phyloP scores from a whole-genome alignment of 2,113 vertebrate genomes.

The Etia nguti region DNA sequence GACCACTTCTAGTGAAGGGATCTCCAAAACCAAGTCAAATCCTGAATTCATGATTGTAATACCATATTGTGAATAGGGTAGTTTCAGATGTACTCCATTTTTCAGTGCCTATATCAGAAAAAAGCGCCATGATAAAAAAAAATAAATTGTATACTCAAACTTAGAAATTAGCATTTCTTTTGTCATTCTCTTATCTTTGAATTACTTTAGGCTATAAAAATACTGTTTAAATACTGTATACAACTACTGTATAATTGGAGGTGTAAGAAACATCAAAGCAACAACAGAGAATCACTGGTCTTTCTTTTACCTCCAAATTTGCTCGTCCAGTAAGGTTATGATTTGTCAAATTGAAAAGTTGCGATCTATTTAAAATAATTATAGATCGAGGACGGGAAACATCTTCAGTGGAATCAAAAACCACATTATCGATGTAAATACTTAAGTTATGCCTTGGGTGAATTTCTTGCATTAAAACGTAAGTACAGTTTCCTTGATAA shows the following conservation, averaged over 20 bases:
- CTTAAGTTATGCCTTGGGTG: constrained; percentile 66
- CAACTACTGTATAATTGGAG: background rate
- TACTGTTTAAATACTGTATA: background rate
- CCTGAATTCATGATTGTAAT: constrained; percentile 74
- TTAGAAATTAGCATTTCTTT: background rate
- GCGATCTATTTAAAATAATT: constrained; percentile 73
- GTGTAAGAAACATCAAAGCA: background rate
- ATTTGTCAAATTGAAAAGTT: constrained; percentile 75
- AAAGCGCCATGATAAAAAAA: background rate
- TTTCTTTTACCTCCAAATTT: constrained; percentile 74
- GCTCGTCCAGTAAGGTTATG: constrained; percentile 60
- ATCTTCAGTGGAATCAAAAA: constrained; percentile 72
- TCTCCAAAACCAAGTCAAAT: constrained; percentile 77
- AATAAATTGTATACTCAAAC: background rate
- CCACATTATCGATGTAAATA: constrained; percentile 87
- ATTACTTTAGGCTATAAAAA: background rate
- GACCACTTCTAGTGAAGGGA: constrained; percentile 65
- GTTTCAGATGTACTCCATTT: background rate
- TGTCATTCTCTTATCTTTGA: background rate
- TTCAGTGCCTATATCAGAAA: constrained; percentile 36
- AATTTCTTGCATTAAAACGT: constrained; percentile 84
- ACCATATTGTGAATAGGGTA: constrained; percentile 54
- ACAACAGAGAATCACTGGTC: background rate
- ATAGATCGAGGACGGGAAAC: constrained; percentile 85
- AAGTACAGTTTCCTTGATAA: constrained; percentile 90